These are phyloP conservation scores for Cremastinae sp. DNA, from an alignment of 2,888 invertebrate species.

Conservation along the genomic window DNA sequence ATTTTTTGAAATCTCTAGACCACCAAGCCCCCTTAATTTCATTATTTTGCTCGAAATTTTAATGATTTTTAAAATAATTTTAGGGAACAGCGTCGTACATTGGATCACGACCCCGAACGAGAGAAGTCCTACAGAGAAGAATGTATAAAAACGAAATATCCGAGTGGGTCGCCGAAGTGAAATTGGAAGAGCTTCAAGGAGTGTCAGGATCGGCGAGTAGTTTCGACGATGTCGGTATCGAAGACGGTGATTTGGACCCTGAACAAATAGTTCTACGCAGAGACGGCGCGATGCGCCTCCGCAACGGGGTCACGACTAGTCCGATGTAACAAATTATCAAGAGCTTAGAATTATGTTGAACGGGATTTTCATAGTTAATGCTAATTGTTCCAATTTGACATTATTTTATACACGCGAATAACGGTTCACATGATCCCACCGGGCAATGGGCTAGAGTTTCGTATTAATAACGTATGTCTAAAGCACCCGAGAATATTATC, in stretches of 20 bases:
- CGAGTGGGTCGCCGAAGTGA: conserved; percentile 88
- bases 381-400: background rate
- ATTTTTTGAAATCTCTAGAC: too few relatives aligned
- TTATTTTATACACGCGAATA: conserved; percentile 13
- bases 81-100: conserved; percentile 86
- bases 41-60: background rate
- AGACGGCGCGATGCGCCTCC: conserved; percentile 56
- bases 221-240: conserved; percentile 68
- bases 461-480: too few relatives aligned
- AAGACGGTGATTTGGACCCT: conserved; percentile 63
- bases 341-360: background rate
- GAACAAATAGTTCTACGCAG: conserved; percentile 66
- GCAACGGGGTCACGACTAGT: conserved; percentile 64
- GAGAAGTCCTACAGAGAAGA: conserved; percentile 88
- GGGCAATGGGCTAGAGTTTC: background rate
- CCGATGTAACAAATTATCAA: conserved; percentile 58
- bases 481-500: conserved; percentile 28
- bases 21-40: too few relatives aligned
- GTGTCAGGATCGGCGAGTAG: conserved; percentile 60
- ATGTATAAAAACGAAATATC: conserved; percentile 89
- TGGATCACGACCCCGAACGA: conserved; percentile 87
- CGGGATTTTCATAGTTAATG: background rate
- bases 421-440: background rate
- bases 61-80: conserved; percentile 11
- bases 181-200: conserved; percentile 81